Base-by-base conservation (phyloP, 2,888 invertebrate genomes). In the Dorcus hopei region DNA sequence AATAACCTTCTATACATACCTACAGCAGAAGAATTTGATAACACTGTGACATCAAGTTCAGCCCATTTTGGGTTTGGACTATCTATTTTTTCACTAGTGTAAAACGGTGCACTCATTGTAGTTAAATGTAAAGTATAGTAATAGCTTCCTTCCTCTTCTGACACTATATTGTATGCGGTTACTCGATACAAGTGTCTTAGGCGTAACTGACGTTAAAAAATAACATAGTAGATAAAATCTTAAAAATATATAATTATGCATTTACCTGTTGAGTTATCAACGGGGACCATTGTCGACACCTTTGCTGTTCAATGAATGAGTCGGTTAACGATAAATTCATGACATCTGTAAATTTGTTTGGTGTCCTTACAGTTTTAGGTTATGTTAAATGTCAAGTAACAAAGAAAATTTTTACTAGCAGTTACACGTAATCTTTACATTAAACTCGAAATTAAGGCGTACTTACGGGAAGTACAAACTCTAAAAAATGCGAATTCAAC, bases 111-210 rank as follows among this genome's bases (percentile, higher is more conserved):
- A 6, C 90, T 89, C 87, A 91, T 88, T 11, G 87, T 87, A 3
- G 90, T 89, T 67, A 88, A 83, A 73, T 94, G 93, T 19, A 94
- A 79, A 0, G 93, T 93, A 64, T 89, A 87, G 73, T 91, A 93
- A 73, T 88, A 87, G 67, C 85, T 86, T 70, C 85, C 82, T 80
- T 1, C 80, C 38, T 69, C 65, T 41, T 81, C 59, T 59, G 67
- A 47, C 77, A 74, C 59, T 54, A 86, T 78, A 77, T 88, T 88
- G 69, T 85, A 81, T 61, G 85, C 87, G 66, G 85, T 81, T 65
- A 93, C 86, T 82, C 90, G 90, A 70, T 89, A 85, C 59, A 94
- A 81, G 78, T 89, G 92, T 65, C 93, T 83, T 49, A 93, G 80
- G 54, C 94, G 85, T 65, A 91, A 82, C 87, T 87, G 73, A 61